Evolutionary conservation across 2,888 invertebrate genomes (phyloP).

Genomic region (Rutpela maculata): DNA sequence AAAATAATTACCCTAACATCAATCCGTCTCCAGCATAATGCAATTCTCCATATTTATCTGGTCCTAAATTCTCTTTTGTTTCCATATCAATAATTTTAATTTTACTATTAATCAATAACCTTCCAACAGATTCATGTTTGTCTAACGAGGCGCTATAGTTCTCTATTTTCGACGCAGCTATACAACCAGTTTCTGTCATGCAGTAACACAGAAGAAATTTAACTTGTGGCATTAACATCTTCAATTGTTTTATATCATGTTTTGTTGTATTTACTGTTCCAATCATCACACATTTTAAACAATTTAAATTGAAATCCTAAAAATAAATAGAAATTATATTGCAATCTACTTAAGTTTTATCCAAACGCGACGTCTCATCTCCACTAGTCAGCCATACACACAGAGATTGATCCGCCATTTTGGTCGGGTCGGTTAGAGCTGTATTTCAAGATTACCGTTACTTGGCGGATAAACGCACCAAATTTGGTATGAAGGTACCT

Average conservation of each 20-base stretch:
- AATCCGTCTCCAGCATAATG: conserved; percentile 63
- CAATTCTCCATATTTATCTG: conserved; percentile 65
- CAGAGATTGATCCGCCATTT: too few species aligned
- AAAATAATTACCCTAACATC: conserved; percentile 65
- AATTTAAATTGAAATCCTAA: conserved; percentile 67
- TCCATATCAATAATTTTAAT: conserved; percentile 63
- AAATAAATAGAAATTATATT: conserved; percentile 30
- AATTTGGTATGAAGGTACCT: too few species aligned
- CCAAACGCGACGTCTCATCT: too few species aligned
- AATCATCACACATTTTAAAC: conserved; percentile 63
- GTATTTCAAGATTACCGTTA: too few species aligned
- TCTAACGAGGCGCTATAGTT: conserved; percentile 54
- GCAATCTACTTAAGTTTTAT: too few species aligned
- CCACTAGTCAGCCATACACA: too few species aligned
- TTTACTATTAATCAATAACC: conserved; percentile 60
- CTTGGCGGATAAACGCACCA: too few species aligned
- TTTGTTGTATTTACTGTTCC: conserved; percentile 61
- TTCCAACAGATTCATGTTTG: conserved; percentile 63
- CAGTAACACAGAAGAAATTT: conserved; percentile 64
- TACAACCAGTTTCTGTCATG: conserved; percentile 64
- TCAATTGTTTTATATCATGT: conserved; percentile 59
- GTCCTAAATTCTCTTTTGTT: conserved; percentile 57
- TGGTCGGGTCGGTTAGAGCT: too few species aligned
- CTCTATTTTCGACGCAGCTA: conserved; percentile 56
- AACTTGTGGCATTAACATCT: conserved; percentile 58